Evolutionary conservation across 2,888 invertebrate genomes (phyloP).

Genomic region (Caenorhabditis sp.): DNA sequence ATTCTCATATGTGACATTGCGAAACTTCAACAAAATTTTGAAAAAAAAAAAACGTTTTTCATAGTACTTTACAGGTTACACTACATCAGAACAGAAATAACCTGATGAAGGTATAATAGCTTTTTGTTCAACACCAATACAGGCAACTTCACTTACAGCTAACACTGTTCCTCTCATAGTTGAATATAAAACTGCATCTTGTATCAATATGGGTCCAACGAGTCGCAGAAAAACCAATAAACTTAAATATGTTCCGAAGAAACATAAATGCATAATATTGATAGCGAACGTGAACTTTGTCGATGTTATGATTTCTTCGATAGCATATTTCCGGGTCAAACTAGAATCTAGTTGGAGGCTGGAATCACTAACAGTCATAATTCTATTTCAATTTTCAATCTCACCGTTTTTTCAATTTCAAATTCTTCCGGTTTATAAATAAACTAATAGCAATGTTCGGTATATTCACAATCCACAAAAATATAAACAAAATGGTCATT

Average conservation of each 20-base stretch:
- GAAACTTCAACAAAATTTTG: no score
- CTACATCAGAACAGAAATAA: no score
- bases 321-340: slow-evolving; percentile 16
- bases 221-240: slow-evolving; percentile 11
- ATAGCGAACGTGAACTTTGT: slow-evolving; percentile 22
- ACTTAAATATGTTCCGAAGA: slow-evolving; percentile 18
- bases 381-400: no score
- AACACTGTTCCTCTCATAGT: slow-evolving; percentile 13
- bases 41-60: no score
- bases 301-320: slow-evolving; percentile 20
- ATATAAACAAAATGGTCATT: not conserved
- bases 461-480: not conserved
- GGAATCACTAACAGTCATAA: not conserved
- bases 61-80: no score
- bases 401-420: no score
- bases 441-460: not conserved
- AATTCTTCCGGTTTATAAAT: not conserved
- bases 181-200: slow-evolving; percentile 20
- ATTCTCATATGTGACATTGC: no score
- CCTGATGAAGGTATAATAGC: no score
- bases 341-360: slow-evolving; percentile 1
- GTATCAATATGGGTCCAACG: slow-evolving; percentile 11
- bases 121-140: no score
- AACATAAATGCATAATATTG: slow-evolving; percentile 17
- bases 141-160: slow-evolving; percentile 4